A percentile compares a stretch with the other conserved stretches of the same genome.
phyloP scores from a whole-genome alignment of 2,797 vertebrate species.

The Nothura maculosa region DNA sequence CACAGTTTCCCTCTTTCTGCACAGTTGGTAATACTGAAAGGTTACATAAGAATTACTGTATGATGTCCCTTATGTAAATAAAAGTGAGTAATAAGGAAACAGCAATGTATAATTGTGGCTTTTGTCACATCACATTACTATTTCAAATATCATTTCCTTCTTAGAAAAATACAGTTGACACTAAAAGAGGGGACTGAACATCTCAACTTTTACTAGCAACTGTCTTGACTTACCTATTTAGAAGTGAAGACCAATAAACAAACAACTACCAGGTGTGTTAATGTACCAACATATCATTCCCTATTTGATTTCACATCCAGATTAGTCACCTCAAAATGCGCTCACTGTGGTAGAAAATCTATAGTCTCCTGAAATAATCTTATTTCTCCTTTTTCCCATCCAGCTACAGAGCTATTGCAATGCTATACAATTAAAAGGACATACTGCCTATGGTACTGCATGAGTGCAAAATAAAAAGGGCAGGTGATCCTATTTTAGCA shows the following conservation, averaged over 20 bases:
- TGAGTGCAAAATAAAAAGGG: not conserved
- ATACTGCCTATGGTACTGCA: not conserved
- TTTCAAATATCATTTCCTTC: not conserved
- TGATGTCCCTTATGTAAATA: not conserved
- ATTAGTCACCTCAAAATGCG: not conserved
- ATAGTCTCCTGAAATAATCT: not conserved
- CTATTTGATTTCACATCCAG: not conserved
- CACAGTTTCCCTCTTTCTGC: not conserved
- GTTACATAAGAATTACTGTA: not conserved
- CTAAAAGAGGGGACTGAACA: not conserved
- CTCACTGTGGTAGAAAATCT: accelerated
- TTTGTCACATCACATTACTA: not conserved
- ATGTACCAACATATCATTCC: not conserved
- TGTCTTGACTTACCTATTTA: not conserved
- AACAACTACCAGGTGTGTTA: not conserved
- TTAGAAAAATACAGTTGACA: not conserved
- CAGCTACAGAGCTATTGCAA: not conserved
- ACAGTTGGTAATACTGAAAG: not conserved
- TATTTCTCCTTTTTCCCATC: not conserved
- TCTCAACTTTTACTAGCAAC: not conserved
- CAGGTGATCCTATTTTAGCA: no score
- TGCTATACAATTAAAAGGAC: not conserved
- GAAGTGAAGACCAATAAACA: accelerated
- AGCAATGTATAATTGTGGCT: not conserved
- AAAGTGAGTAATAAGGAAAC: not conserved